Evolutionary conservation across 92 coral and sea anemone genomes (phyloP), one percentile per base, ranked within the genome.

Genomic region (Blastomussa wellsi): DNA sequence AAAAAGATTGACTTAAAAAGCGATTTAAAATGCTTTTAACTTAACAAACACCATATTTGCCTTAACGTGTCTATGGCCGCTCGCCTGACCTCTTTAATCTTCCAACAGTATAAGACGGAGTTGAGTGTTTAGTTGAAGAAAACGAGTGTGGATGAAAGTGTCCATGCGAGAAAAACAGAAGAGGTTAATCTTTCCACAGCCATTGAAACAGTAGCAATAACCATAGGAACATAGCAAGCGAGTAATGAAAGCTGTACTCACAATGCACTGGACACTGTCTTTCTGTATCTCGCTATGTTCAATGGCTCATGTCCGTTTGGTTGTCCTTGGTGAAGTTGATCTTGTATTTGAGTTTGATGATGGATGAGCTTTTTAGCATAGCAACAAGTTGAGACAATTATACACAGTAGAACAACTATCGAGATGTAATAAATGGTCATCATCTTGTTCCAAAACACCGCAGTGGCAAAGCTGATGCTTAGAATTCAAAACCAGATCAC

Each of bases 211-310:
- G 16, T 20, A 17, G 15, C 65, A 49, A 76, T 32, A 8, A 14
- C 14, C 79, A 51, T 32, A 24, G 70, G 82, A 57, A 36, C 20
- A 22, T 55, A 78, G 26, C 82, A 78, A 2, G 29, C 51, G 20
- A 53, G 44, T 24, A 78, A 2, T 36, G 82, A 16, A 32, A 78
- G 17, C 24, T 78, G 82, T 13, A 78, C 42, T 19, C 69, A 78
- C 51, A 78, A 22, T 78, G 53, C 82, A 60, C 71, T 78, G 36
- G 22, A 78, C 66, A 78, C 72, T 78, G 82, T 37, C 24, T 62
- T 53, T 37, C 71, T 78, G 82, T 78, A 78, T 53, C 70, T 20
- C 32, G 82, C 82, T 17, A n/a, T 78, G 82, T 78, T 78, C 52
- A 78, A 33, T 55, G 49, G 71, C 9, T 12, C 10, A 35, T 39